These are phyloP conservation scores for Sparidentex hasta DNA, from an alignment of 2,797 vertebrate species.

Conservation along the genomic window DNA sequence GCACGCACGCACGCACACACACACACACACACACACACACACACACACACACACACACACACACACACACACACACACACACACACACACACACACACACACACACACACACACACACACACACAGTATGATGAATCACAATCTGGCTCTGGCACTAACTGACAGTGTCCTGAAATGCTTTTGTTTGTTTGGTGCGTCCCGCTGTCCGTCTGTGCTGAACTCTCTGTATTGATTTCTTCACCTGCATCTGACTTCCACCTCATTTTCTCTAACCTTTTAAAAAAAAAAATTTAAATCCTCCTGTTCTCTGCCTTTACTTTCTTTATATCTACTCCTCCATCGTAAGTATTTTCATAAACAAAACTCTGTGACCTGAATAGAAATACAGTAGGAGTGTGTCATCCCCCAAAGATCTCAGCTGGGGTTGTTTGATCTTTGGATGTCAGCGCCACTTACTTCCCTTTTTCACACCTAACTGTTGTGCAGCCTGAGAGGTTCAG, in stretches of 20 bases:
- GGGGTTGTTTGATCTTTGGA: conserved; percentile 24
- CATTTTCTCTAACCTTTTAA: not conserved
- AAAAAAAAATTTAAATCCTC: too few relatives aligned
- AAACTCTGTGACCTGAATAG: conserved; percentile 51
- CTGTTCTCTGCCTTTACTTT: not conserved
- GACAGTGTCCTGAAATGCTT: conserved; percentile 42
- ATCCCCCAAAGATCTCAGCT: not conserved
- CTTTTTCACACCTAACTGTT: conserved; percentile 4
- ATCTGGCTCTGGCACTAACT: conserved; percentile 48
- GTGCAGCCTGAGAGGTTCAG: not conserved
- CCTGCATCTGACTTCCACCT: not conserved
- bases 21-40: conserved; percentile 32
- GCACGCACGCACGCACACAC: too few relatives aligned
- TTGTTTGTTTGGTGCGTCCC: conserved; percentile 48
- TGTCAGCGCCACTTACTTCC: not conserved
- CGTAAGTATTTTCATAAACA: conserved; percentile 7
- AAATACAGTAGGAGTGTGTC: not conserved
- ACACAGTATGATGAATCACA: conserved; percentile 50
- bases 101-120: conserved; percentile 32
- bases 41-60: conserved; percentile 28
- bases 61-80: conserved; percentile 27
- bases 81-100: conserved; percentile 24
- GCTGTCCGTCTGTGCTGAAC: not conserved
- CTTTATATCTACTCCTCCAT: not conserved
- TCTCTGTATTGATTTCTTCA: not conserved